A percentile compares a stretch with the other conserved stretches of the same genome.
Evolutionary conservation across 2,113 vertebrate species (phyloP).

Genomic region (Pseudorectes ferrugineus): DNA sequence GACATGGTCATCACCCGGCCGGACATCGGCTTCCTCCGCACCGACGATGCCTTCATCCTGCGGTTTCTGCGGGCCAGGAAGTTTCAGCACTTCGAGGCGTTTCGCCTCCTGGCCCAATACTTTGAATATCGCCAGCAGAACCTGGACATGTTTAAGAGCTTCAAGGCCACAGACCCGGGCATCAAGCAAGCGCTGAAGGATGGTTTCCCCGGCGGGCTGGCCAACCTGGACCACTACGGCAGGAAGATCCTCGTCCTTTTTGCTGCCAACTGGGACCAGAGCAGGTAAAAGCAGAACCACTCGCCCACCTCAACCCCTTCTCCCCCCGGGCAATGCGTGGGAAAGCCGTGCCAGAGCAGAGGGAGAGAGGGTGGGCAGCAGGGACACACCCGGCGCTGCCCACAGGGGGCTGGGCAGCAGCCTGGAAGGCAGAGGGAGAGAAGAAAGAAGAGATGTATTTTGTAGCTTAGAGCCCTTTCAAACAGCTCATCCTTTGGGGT

Average conservation of each 20-base stretch:
- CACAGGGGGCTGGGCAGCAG: neutral
- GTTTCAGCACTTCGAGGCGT: constrained; percentile 98
- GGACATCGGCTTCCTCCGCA: constrained; percentile 97
- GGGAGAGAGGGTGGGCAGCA: neutral
- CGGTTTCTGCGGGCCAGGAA: constrained; percentile 94
- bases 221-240: constrained; percentile 94
- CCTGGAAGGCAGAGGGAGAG: neutral
- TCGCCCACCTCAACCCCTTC: neutral
- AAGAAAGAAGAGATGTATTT: neutral
- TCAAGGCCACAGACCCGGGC: constrained; percentile 96
- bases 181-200: constrained; percentile 98
- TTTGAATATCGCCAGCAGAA: constrained; percentile 98
- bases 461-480: neutral
- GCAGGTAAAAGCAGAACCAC: constrained; percentile 81
- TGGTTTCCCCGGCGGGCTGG: constrained; percentile 93
- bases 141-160: constrained; percentile 99
- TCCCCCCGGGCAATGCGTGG: neutral
- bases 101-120: constrained; percentile 94
- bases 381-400: neutral
- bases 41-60: constrained; percentile 96
- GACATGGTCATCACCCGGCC: constrained; percentile 99
- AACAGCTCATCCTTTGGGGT: neutral
- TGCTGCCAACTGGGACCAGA: constrained; percentile 99
- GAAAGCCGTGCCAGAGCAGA: neutral
- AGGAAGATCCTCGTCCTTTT: constrained; percentile 96